Evolutionary conservation across 2,888 invertebrate genomes (phyloP), one percentile per base, ranked within the genome.

Genomic region (Andrena fulva): DNA sequence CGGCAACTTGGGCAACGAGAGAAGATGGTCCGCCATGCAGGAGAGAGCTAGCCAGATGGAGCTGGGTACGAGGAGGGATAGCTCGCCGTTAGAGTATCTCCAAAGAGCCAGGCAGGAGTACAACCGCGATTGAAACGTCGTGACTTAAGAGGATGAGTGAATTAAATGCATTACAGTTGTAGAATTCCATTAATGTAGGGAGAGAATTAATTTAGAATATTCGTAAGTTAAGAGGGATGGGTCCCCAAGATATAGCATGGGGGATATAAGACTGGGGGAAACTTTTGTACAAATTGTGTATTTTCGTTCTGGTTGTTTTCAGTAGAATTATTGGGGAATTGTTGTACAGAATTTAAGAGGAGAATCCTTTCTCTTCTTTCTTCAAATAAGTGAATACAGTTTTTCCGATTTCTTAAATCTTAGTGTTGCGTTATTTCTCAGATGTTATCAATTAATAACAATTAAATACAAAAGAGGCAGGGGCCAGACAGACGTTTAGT

Each of bases 401-500:
- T 42, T 12, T 42, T 42, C 42, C 4, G 16, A 42, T 42, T 42
- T 16, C 12, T 42, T 42, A 5, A 42, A 42, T 16, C 42, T 42
- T 42, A 42, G 42, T 16, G 31, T 20, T 33, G 33, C n/a, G 10
- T 3, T 64, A 42, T 42, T 64, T 64, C 20, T 12, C 1, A 16
- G 1, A 1, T 16, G 10, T 12, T 20, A 16, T 16, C 12, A 31
- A 70, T 69, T 52, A 72, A 77, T 77, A 66, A 60, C 10, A 31
- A 66, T 66, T 72, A 71, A 63, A 72, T 20, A 16, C 16, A 48
- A 8, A 12, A 7, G 7, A 20, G 6, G 8, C 2, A 12, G 20
- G 8, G 42, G 24, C 1, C 20, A 56, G 35, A 80, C 52, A 29
- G 74, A 56, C 85, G 67, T 63, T 80, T 75, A 83, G 86, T 91